Evolutionary conservation across 2,888 invertebrate genomes (phyloP).

Genomic region (Agonopterix arenella): DNA sequence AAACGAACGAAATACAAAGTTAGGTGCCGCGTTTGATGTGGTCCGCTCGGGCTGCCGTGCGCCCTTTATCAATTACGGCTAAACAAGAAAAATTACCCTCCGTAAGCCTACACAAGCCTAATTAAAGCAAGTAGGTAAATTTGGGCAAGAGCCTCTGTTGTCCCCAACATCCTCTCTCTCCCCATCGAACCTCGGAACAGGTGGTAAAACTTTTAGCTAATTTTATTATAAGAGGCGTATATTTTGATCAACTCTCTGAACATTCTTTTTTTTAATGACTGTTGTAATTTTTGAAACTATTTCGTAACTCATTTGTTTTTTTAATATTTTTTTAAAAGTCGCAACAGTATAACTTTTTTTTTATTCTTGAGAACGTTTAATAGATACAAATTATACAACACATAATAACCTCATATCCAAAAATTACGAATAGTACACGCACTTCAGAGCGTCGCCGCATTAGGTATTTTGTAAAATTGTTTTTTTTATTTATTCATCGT

Average conservation of each 20-base stretch:
- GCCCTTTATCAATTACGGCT: constrained; percentile 72
- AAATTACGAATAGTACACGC: no score
- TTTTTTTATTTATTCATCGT: no score
- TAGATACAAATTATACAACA: no score
- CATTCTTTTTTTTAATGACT: constrained; percentile 31
- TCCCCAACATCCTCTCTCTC: constrained; percentile 20
- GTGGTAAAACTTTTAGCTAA: constrained; percentile 63
- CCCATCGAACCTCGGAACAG: constrained; percentile 45
- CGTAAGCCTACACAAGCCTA: constrained; percentile 65
- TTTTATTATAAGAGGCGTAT: constrained; percentile 54
- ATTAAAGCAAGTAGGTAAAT: constrained; percentile 73
- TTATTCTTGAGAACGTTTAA: no score
- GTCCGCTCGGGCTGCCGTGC: constrained; percentile 31
- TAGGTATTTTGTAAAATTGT: no score
- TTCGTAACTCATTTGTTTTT: constrained; percentile 20
- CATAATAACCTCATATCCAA: no score
- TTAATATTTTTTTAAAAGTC: background rate
- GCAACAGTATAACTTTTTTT: no score
- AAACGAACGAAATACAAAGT: constrained; percentile 11
- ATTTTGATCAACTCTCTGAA: constrained; percentile 53
- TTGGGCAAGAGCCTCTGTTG: constrained; percentile 40
- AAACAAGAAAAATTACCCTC: constrained; percentile 72
- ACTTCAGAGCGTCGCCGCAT: no score
- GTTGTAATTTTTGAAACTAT: constrained; percentile 19
- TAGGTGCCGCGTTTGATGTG: constrained; percentile 40